These are phyloP conservation scores for Rosalia funebris DNA, from an alignment of 2,888 invertebrate species.

Conservation along the genomic window DNA sequence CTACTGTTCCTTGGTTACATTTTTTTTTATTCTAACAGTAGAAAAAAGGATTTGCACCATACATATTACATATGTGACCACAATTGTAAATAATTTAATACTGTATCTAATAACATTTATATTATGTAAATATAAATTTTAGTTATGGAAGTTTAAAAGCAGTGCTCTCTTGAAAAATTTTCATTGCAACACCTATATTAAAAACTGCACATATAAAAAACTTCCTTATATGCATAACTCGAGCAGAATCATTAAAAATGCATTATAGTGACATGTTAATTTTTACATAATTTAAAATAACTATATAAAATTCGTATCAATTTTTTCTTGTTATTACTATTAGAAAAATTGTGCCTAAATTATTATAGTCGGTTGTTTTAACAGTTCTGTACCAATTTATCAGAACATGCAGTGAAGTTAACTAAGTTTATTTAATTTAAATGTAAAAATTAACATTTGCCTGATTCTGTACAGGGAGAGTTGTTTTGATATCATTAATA, in stretches of 20 bases:
- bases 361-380: too few species aligned
- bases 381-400: too few species aligned
- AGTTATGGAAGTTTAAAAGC: constrained; percentile 42
- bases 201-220: constrained; percentile 21
- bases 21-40: constrained; percentile 41
- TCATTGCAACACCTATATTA: constrained; percentile 26
- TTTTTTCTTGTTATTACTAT: too few species aligned
- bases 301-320: constrained; percentile 13
- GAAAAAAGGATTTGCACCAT: constrained; percentile 50
- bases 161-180: constrained; percentile 34
- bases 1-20: constrained; percentile 39
- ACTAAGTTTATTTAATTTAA: too few species aligned
- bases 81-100: constrained; percentile 51
- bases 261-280: constrained; percentile 20
- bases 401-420: constrained; percentile 8
- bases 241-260: constrained; percentile 13
- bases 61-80: constrained; percentile 54
- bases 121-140: constrained; percentile 47
- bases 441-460: constrained; percentile 21
- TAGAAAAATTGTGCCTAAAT: too few species aligned
- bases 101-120: constrained; percentile 46
- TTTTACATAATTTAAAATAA: constrained; percentile 12
- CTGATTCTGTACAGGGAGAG: constrained; percentile 17
- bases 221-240: constrained; percentile 28
- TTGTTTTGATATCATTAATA: constrained; percentile 23